Evolutionary conservation across 1,140 invertebrate species (phyloP).

Genomic region (Diachasmimorpha longicaudata): DNA sequence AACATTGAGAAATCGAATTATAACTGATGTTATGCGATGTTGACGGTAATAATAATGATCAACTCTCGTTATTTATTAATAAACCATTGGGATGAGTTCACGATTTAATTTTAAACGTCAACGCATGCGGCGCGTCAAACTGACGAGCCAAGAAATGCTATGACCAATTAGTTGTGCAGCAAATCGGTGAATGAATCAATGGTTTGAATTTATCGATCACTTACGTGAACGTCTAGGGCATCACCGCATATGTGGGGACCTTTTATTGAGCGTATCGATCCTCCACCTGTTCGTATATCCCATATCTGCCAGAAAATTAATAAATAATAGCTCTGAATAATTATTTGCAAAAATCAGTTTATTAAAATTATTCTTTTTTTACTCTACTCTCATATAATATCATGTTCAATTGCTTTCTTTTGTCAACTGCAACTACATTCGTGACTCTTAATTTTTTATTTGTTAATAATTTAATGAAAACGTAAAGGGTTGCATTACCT

Average conservation of each 20-base stretch:
- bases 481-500: constrained; percentile 29
- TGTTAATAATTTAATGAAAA: not conserved
- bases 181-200: not conserved
- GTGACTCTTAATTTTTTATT: not conserved
- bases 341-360: too few species aligned
- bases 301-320: constrained; percentile 43
- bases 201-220: not conserved
- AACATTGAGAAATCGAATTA: not conserved
- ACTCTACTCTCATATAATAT: too few species aligned
- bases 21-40: not conserved
- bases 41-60: constrained; percentile 27
- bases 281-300: constrained; percentile 40
- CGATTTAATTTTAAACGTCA: constrained; percentile 21
- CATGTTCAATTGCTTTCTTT: too few species aligned
- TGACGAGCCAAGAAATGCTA: not conserved
- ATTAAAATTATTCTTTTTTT: too few species aligned
- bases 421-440: too few species aligned
- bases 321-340: too few species aligned
- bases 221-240: constrained; percentile 47
- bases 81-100: constrained; percentile 16
- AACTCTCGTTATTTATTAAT: constrained; percentile 13
- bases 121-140: not conserved
- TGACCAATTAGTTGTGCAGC: not conserved
- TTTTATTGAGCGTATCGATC: constrained; percentile 40
- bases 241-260: constrained; percentile 53